Evolutionary conservation across 2,113 vertebrate genomes (phyloP), one percentile per base, ranked within the genome.

Genomic region (Taxidea taxus): DNA sequence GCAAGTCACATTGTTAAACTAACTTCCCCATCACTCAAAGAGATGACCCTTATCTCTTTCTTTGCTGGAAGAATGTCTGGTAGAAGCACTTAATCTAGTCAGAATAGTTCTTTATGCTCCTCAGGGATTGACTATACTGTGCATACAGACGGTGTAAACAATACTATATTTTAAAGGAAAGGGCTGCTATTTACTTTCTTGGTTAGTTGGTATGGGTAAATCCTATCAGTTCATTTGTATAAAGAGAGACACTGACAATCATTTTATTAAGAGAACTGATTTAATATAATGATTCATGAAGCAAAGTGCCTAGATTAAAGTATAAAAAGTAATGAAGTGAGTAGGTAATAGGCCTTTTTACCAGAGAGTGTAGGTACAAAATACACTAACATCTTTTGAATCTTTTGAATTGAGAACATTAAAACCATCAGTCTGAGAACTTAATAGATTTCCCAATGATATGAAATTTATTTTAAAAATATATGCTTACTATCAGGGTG

Each of bases 31-130:
- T 95, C 81, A 31, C 58, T 82, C 86, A 96, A 51, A 90, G 64
- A 82, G 92, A 84, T 95, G 83, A 82, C 31, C 34, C 81, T 68
- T 94, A 58, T 98, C 96, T 97, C 87, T 95, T 14, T 93, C n/a
- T 85, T 29, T n/a, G 42, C 47, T 80, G 54, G 58, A 81, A 92
- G 86, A 91, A 64, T 56, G 68, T 66, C 23, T 96, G 86, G 29
- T 91, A 84, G 81, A 82, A 27, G 20, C 44, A 86, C 44, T 90
- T 98, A 84, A 91, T 98, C 72, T 92, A 89, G 39, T 62, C 70
- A 84, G 90, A 95, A 85, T 94, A 90, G 88, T 92, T 70, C 21
- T 14, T 90, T 72, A 62, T 39, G 25, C 34, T 85, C 96, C 82
- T n/a, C 7, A 68, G 47, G 14, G 81, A 39, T 39, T 91, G 66